These are phyloP conservation scores for Heteromyza rotundicornis DNA, from an alignment of 2,888 invertebrate species.

Conservation along the genomic window DNA sequence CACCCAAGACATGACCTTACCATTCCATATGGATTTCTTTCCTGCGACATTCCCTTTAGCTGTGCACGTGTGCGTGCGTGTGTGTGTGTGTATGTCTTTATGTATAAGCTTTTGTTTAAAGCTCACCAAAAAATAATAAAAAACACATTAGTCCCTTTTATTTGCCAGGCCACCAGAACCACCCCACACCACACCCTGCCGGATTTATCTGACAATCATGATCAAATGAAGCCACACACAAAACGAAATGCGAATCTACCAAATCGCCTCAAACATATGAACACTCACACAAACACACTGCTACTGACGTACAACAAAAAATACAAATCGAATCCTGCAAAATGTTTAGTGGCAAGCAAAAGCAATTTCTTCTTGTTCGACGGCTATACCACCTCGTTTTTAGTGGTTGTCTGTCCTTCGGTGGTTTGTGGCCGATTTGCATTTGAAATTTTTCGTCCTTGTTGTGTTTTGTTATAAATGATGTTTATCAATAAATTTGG, in stretches of 20 bases:
- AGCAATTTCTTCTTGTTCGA: background rate
- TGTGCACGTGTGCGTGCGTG: too few relatives aligned
- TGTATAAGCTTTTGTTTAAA: background rate
- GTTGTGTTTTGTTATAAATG: background rate
- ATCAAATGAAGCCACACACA: background rate
- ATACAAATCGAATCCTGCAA: background rate
- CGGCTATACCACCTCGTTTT: background rate
- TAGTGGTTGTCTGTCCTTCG: background rate
- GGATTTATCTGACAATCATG: background rate
- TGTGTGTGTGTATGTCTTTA: too few relatives aligned
- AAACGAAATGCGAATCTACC: background rate
- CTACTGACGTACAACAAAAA: background rate
- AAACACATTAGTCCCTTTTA: background rate
- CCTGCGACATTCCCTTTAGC: too few relatives aligned
- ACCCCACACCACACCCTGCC: too few relatives aligned
- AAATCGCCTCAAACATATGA: too few relatives aligned
- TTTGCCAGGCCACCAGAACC: too few relatives aligned
- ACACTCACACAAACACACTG: too few relatives aligned
- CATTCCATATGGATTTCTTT: too few relatives aligned
- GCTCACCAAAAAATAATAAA: background rate
- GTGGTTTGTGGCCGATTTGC: background rate
- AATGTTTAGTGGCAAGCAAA: too few relatives aligned
- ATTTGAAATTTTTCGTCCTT: background rate
- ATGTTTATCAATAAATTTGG: slow-evolving; percentile 15
- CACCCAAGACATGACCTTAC: too few relatives aligned